Percentiles rank a stretch among this genome's conserved stretches.
Evolutionary conservation across 2,113 vertebrate genomes (phyloP).

Genomic region (Ophthalmolycus amberensis): DNA sequence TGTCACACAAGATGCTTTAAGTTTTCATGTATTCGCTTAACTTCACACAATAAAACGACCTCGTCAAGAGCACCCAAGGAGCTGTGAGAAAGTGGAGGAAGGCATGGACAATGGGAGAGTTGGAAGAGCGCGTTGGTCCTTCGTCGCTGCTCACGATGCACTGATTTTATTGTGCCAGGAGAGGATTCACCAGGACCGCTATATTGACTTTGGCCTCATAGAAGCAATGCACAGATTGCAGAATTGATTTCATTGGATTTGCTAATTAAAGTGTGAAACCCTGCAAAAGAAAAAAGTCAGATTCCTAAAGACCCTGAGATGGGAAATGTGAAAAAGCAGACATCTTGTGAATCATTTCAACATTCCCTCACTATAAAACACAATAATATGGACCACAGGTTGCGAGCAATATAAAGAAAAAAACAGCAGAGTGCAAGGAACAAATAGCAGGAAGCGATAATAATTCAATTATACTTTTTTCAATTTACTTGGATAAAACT

Average conservation of each 20-base stretch:
- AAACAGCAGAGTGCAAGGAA: not conserved
- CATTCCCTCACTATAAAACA: not conserved
- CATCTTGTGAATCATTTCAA: not conserved
- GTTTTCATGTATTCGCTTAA: not conserved
- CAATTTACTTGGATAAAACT: slow-evolving; percentile 10
- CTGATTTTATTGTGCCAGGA: not conserved
- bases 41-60: not conserved
- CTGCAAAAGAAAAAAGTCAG: not conserved
- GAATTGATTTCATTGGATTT: not conserved
- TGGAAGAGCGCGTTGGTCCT: not conserved
- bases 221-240: not conserved
- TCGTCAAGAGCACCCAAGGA: not conserved
- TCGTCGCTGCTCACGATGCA: not conserved
- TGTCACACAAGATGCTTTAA: not conserved
- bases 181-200: not conserved
- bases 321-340: not conserved
- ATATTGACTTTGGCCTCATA: not conserved
- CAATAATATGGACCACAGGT: slow-evolving; percentile 1
- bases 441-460: slow-evolving; percentile 25
- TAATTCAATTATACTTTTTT: not conserved
- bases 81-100: not conserved
- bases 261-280: not conserved
- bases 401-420: slow-evolving; percentile 8
- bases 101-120: not conserved
- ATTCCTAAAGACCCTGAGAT: not conserved